Evolutionary conservation across 2,888 invertebrate species (phyloP).

Genomic region (Apocheima hispidaria): DNA sequence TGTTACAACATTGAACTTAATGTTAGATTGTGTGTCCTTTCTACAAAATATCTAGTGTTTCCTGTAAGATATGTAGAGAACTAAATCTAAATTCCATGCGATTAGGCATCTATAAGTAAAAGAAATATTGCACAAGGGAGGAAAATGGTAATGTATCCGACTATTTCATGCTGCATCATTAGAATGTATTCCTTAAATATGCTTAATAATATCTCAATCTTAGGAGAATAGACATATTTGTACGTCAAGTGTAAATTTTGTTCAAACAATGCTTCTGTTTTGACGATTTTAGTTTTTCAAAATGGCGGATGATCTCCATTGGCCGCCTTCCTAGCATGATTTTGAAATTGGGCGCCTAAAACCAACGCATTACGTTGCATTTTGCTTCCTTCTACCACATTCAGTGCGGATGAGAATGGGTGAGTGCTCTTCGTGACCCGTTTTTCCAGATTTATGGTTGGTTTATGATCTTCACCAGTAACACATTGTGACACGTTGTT

Average conservation of each 20-base stretch:
- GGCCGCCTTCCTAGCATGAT: slow-evolving; percentile 29
- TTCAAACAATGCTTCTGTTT: slow-evolving; percentile 16
- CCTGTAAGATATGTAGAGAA: slow-evolving; percentile 1
- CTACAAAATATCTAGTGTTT: background rate
- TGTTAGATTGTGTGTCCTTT: background rate
- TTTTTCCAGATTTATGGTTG: slow-evolving; percentile 48
- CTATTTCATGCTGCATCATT: slow-evolving; percentile 21
- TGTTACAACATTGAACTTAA: background rate
- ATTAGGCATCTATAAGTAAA: slow-evolving; percentile 46
- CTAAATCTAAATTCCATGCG: slow-evolving; percentile 53
- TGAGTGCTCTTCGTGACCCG: slow-evolving; percentile 52
- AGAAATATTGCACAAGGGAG: slow-evolving; percentile 35
- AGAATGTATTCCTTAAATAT: slow-evolving; percentile 23
- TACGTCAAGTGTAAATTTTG: background rate
- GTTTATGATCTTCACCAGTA: slow-evolving; percentile 49
- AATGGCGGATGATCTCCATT: slow-evolving; percentile 34
- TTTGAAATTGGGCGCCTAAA: slow-evolving; percentile 37
- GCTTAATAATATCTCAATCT: slow-evolving; percentile 1
- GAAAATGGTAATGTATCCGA: slow-evolving; percentile 37
- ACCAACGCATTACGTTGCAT: slow-evolving; percentile 32
- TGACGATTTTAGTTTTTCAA: slow-evolving; percentile 16
- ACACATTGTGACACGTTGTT: slow-evolving; percentile 56
- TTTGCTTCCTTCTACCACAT: slow-evolving; percentile 45
- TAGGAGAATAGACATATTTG: background rate
- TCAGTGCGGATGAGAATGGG: slow-evolving; percentile 60